Evolutionary conservation across 2,888 invertebrate genomes (phyloP).

Genomic region (Drosophila nigritarsus): DNA sequence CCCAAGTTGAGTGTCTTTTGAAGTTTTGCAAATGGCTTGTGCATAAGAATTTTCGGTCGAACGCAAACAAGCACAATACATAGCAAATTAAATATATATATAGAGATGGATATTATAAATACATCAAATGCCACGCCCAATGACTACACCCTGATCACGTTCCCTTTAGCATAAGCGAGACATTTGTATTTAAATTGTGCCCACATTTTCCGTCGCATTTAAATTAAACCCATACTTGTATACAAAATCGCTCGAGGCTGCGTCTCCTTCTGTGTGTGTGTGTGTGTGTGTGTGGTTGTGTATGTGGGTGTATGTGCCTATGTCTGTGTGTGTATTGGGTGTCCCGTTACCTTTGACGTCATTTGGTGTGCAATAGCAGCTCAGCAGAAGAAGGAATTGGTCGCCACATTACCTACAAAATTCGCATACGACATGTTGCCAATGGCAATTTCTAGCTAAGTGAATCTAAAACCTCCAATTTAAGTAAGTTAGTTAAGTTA

Average conservation of each 20-base stretch:
- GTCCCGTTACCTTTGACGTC: constrained; percentile 69
- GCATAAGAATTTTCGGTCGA: constrained; percentile 9
- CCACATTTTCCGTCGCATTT: constrained; percentile 22
- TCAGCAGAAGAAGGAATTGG: constrained; percentile 38
- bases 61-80: constrained; percentile 17
- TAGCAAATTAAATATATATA: constrained; percentile 3
- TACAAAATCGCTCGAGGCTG: constrained; percentile 22
- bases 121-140: constrained; percentile 18
- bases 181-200: constrained; percentile 62
- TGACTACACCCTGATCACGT: background rate
- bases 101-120: constrained; percentile 1
- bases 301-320: background rate
- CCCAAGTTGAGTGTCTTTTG: constrained; percentile 19
- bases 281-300: background rate
- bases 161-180: constrained; percentile 37
- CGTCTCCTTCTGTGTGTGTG: constrained; percentile 1
- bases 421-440: constrained; percentile 57
- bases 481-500: background rate
- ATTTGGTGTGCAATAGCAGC: constrained; percentile 50
- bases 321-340: constrained; percentile 20
- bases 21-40: constrained; percentile 19
- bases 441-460: constrained; percentile 4
- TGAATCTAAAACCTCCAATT: background rate
- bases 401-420: constrained; percentile 45
- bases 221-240: constrained; percentile 54